These are phyloP conservation scores for Petrocephalus schoutedeni DNA, from an alignment of 2,797 vertebrate genomes.

Conservation along the genomic window DNA sequence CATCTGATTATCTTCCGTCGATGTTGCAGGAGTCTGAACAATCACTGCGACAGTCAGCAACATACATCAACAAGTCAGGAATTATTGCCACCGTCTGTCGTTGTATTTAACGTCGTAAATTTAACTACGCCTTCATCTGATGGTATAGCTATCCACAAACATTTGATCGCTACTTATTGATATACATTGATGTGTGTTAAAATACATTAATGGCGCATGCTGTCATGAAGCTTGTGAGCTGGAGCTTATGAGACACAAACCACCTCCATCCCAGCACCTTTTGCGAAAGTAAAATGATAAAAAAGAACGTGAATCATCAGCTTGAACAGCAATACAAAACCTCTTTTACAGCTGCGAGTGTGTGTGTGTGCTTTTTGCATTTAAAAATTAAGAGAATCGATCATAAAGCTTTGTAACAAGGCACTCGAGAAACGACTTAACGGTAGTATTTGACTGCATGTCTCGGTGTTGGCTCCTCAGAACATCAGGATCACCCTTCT, in stretches of 20 bases:
- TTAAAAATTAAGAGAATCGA: background rate
- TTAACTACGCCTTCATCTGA: background rate
- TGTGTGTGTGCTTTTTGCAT: background rate
- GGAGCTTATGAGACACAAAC: background rate
- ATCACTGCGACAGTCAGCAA: background rate
- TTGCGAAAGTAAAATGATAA: background rate
- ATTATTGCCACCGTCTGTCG: background rate
- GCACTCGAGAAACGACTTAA: conserved; percentile 31
- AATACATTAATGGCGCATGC: background rate
- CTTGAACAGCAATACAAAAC: background rate
- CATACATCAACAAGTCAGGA: background rate
- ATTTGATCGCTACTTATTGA: background rate
- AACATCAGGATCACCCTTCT: background rate
- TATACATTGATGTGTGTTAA: background rate
- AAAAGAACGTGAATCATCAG: background rate
- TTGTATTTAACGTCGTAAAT: background rate
- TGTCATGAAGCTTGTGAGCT: background rate
- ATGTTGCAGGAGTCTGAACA: background rate
- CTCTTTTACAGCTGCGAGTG: background rate
- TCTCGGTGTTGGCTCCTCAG: background rate
- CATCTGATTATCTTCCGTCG: background rate
- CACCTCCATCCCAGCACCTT: background rate
- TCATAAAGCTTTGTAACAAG: conserved; percentile 28
- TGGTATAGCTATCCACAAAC: background rate
- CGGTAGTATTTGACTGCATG: background rate